These are phyloP conservation scores for Plectrocnemia conspersa DNA, from an alignment of 1,140 invertebrate species.

Conservation along the genomic window DNA sequence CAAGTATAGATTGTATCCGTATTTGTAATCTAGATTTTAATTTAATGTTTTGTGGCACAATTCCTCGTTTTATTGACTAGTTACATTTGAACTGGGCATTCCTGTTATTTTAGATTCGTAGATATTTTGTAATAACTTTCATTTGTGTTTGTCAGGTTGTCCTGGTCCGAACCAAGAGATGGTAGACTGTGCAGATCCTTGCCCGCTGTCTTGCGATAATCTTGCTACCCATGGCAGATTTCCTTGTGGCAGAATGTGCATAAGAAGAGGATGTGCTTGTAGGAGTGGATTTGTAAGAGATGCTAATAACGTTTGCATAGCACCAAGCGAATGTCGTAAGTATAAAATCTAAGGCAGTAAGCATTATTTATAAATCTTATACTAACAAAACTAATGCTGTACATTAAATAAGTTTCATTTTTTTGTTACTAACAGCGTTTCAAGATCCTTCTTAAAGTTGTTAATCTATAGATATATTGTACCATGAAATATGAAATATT, in stretches of 20 bases:
- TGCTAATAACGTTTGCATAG: constrained; percentile 19
- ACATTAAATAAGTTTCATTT: background rate
- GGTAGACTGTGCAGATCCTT: constrained; percentile 26
- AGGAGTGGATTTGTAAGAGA: constrained; percentile 17
- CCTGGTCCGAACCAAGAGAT: constrained; percentile 13
- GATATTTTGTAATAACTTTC: no score
- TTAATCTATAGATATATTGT: background rate
- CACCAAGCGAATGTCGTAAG: constrained; percentile 22
- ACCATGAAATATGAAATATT: background rate
- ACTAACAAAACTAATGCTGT: background rate
- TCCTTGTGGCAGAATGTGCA: constrained; percentile 12
- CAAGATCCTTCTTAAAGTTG: no score
- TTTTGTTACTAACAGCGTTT: no score
- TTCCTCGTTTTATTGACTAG: no score
- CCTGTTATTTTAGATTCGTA: no score
- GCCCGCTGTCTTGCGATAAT: constrained; percentile 25
- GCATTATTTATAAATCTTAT: background rate
- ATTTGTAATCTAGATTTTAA: no score
- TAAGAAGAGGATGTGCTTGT: constrained; percentile 20
- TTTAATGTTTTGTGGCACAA: no score
- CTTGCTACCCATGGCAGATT: background rate
- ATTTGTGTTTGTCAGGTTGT: constrained; percentile 10
- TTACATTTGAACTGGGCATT: no score
- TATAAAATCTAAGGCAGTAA: background rate
- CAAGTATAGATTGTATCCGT: no score